These are phyloP conservation scores for Apis laboriosa DNA, from an alignment of 1,140 invertebrate genomes.

Conservation along the genomic window DNA sequence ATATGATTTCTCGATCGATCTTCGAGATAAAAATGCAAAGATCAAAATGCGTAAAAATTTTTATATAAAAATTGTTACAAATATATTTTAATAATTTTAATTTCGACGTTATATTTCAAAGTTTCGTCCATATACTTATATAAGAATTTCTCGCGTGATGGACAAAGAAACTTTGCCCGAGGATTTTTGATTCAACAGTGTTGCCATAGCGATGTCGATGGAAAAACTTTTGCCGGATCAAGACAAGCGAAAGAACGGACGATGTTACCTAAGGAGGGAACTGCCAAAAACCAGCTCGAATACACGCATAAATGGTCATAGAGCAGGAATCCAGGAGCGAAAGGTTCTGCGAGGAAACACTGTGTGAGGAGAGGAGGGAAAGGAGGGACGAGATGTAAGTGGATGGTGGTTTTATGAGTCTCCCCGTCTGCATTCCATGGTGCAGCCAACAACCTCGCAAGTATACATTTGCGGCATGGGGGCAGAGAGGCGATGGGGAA, in stretches of 20 bases:
- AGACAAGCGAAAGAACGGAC: background rate
- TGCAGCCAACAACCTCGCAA: slow-evolving; percentile 70
- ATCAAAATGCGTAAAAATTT: no score
- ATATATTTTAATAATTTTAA: no score
- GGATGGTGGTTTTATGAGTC: slow-evolving; percentile 66
- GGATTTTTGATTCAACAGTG: no score
- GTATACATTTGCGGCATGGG: slow-evolving; percentile 25
- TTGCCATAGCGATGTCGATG: background rate
- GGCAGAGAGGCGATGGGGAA: background rate
- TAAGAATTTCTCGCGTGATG: no score
- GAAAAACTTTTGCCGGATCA: background rate
- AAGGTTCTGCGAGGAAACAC: slow-evolving; percentile 21
- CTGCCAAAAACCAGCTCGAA: slow-evolving; percentile 22
- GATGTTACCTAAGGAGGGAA: background rate
- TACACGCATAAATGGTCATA: slow-evolving; percentile 24
- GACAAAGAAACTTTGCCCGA: no score
- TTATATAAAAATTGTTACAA: no score
- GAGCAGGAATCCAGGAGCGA: slow-evolving; percentile 16
- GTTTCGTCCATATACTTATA: no score
- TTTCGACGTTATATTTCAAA: no score
- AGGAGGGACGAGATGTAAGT: slow-evolving; percentile 60
- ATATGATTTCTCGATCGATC: no score
- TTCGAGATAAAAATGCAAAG: no score
- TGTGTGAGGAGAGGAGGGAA: slow-evolving; percentile 23
- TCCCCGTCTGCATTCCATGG: slow-evolving; percentile 70